Conservation (phyloP, 2,797 vertebrate genomes). For the Tokudaia tokunoshimensis region DNA sequence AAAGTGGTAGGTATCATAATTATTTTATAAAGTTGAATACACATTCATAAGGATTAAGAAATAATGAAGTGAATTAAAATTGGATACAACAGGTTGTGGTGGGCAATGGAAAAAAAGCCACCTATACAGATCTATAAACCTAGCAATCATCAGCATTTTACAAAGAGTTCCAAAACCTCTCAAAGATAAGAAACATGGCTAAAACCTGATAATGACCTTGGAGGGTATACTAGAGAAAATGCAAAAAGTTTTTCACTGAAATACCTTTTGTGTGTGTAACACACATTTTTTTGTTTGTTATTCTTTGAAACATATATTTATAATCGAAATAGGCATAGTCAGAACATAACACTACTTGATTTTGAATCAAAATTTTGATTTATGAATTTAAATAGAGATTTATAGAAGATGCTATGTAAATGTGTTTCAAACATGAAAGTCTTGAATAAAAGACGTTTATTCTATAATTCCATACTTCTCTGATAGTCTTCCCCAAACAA, state of each 20-base stretch:
- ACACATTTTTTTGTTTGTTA: background rate
- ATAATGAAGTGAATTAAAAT: background rate
- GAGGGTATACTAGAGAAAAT: background rate
- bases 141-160: background rate
- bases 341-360: background rate
- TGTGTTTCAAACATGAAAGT: background rate
- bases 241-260: background rate
- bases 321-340: constrained; percentile 9
- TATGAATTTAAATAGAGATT: constrained; percentile 6
- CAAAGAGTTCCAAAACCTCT: background rate
- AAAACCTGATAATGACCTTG: background rate
- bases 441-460: background rate
- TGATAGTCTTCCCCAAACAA: background rate
- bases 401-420: background rate
- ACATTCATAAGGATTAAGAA: background rate
- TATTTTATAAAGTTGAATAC: background rate
- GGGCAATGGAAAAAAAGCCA: background rate
- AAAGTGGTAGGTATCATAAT: background rate
- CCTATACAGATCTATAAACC: background rate
- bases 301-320: constrained; percentile 21
- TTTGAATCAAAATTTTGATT: background rate
- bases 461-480: background rate
- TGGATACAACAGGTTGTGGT: background rate
- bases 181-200: background rate
- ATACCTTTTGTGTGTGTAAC: background rate